Percentiles rank a stretch among this genome's conserved stretches.
Conservation (phyloP, 1,140 invertebrate species). For the Drosophila erecta region DNA sequence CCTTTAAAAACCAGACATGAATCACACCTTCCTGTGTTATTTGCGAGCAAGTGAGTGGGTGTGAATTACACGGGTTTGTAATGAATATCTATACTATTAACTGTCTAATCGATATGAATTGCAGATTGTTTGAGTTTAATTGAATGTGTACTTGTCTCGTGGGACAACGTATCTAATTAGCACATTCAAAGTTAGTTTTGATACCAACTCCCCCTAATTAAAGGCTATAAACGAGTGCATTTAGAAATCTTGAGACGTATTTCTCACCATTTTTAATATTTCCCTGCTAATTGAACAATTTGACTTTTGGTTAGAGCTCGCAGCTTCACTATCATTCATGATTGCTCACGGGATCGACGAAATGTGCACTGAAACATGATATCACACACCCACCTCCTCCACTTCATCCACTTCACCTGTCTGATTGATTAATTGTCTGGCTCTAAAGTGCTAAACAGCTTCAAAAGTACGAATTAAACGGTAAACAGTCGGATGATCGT, state of each 20-base stretch:
- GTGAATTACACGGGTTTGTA: constrained; percentile 38
- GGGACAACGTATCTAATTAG: constrained; percentile 34
- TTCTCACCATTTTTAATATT: constrained; percentile 9
- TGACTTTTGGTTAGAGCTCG: constrained; percentile 48
- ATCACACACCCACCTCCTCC: not conserved
- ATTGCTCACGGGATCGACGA: constrained; percentile 29
- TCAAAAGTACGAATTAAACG: constrained; percentile 50
- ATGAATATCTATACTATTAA: not conserved
- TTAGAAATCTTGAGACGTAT: constrained; percentile 28
- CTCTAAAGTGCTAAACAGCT: constrained; percentile 64
- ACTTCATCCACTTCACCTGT: constrained; percentile 1
- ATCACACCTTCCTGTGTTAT: constrained; percentile 14
- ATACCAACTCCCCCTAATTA: not conserved
- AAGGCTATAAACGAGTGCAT: not conserved
- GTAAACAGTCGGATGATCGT: constrained; percentile 41
- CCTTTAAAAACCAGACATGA: constrained; percentile 25
- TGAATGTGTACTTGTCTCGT: not conserved
- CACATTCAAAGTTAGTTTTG: constrained; percentile 10
- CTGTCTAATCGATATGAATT: constrained; percentile 22
- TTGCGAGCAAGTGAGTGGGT: constrained; percentile 31
- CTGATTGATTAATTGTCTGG: constrained; percentile 25
- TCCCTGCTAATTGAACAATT: constrained; percentile 58
- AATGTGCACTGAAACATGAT: constrained; percentile 52
- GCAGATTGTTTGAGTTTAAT: constrained; percentile 1
- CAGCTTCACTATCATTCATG: constrained; percentile 22